Conservation (phyloP, 2,113 vertebrate species). For the Calyptomena viridis region DNA sequence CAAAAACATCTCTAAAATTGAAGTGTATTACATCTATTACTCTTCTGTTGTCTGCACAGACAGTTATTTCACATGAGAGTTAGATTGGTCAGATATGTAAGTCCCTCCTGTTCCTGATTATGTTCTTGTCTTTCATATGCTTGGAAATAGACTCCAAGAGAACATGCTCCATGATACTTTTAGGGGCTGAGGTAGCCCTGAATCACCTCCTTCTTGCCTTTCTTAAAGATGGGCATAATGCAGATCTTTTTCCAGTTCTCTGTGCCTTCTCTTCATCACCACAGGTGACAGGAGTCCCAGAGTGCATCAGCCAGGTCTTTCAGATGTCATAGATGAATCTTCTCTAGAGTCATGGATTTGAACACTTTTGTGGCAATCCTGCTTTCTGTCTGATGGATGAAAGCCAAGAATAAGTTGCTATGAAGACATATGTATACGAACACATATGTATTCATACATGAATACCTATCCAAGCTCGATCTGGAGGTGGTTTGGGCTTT, state of each 20-base stretch:
- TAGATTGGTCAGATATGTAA: neutral
- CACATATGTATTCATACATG: neutral
- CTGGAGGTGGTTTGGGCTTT: neutral
- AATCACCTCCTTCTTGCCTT: neutral
- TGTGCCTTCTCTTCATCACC: neutral
- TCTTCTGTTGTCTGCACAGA: neutral
- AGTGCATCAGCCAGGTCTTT: neutral
- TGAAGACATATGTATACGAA: neutral
- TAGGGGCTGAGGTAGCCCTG: too few relatives aligned
- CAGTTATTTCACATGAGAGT: neutral
- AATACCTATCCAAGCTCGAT: neutral
- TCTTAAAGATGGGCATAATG: neutral
- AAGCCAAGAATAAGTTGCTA: neutral
- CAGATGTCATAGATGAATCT: neutral
- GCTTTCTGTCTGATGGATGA: neutral
- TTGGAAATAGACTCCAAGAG: neutral
- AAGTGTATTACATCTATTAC: neutral
- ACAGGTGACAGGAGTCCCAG: neutral
- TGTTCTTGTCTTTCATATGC: neutral
- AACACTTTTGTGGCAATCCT: neutral
- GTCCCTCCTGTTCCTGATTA: neutral
- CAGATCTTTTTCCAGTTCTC: neutral
- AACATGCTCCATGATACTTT: neutral
- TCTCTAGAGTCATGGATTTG: neutral
- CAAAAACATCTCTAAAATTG: neutral